Evolutionary conservation across 2,113 vertebrate species (phyloP).

Genomic region (Syngnathus typhle): DNA sequence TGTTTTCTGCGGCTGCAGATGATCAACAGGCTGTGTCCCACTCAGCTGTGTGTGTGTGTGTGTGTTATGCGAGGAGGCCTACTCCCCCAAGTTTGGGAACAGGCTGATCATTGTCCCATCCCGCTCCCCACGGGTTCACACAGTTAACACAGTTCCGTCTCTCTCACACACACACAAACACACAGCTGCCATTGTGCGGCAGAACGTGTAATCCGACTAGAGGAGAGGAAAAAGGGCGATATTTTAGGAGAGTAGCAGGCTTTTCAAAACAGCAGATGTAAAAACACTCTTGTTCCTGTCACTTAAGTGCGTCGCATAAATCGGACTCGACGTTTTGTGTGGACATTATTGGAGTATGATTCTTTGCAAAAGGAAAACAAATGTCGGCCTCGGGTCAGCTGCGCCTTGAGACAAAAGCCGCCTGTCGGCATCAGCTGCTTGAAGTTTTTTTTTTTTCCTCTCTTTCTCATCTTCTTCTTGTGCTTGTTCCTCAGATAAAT

Average conservation of each 20-base stretch:
- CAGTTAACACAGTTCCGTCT: conserved; percentile 49
- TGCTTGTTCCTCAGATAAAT: conserved; percentile 83
- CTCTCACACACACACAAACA: conserved; percentile 29
- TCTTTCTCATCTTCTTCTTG: conserved; percentile 3
- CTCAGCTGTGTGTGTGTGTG: conserved; percentile 33
- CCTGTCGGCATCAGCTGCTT: background rate
- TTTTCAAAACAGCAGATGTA: background rate
- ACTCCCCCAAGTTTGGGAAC: conserved; percentile 52
- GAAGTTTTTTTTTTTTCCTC: background rate
- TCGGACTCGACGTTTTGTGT: background rate
- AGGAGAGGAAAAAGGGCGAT: conserved; percentile 24
- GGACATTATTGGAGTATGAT: background rate
- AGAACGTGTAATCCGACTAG: conserved; percentile 46
- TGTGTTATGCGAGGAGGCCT: conserved; percentile 23
- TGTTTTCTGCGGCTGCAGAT: conserved; percentile 45
- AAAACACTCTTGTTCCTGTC: background rate
- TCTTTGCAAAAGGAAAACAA: background rate
- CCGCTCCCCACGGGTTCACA: conserved; percentile 48
- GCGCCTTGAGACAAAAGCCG: conserved; percentile 2
- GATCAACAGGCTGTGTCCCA: conserved; percentile 58
- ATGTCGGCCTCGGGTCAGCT: conserved; percentile 26
- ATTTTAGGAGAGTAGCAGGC: conserved; percentile 5
- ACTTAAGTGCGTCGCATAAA: background rate
- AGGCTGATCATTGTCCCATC: conserved; percentile 64
- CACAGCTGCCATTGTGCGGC: conserved; percentile 57